Evolutionary conservation across 2,888 invertebrate genomes (phyloP), one percentile per base, ranked within the genome.

Genomic region (Xanthorhoe spadicearia): DNA sequence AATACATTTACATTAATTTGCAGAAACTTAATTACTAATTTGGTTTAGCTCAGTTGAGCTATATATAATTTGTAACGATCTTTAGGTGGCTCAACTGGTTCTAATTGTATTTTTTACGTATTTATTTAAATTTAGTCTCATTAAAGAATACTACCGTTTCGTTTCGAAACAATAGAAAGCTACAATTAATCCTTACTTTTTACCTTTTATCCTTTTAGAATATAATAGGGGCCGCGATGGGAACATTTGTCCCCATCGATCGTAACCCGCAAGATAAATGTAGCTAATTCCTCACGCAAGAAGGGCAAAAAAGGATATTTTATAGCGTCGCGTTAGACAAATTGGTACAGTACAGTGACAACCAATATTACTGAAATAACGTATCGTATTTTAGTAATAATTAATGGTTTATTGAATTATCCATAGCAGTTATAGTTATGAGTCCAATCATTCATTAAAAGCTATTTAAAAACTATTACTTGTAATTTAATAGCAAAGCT

Each of bases 181-280:
- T 23, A 23, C 23, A 23, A 32, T 32, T 32, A 32, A 32, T 6
- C 7, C 8, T 32, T 32, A 32, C 48, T 7, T 17, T 15, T 48
- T 7, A 7, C 48, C 48, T 13, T 43, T 13, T 9, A 2, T 10
- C 1, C 13, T 43, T 13, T 43, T 13, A 13, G 13, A 43, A 13
- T 13, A 13, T 43, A 38, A n/a, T 18, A 38, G 3, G 38, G 38
- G 8, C 9, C 28, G 35, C 48, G 9, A 56, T 53, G 51, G 48
- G 43, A n/a, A 46, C 38, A 54, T 54, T 51, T 32, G 53, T 8
- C 48, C 19, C 17, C 46, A 58, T 67, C 59, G 35, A 63, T 60
- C 56, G 46, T 43, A 43, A 19, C 49, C 8, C 7, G n/a, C 13
- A 63, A 67, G 62, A 60, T 49, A 52, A 43, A 67, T 67, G 63